A percentile compares a stretch with the other conserved stretches of the same genome.
These are phyloP conservation scores for Steinernema hermaphroditum DNA, from an alignment of 2,888 invertebrate genomes.

Conservation along the genomic window DNA sequence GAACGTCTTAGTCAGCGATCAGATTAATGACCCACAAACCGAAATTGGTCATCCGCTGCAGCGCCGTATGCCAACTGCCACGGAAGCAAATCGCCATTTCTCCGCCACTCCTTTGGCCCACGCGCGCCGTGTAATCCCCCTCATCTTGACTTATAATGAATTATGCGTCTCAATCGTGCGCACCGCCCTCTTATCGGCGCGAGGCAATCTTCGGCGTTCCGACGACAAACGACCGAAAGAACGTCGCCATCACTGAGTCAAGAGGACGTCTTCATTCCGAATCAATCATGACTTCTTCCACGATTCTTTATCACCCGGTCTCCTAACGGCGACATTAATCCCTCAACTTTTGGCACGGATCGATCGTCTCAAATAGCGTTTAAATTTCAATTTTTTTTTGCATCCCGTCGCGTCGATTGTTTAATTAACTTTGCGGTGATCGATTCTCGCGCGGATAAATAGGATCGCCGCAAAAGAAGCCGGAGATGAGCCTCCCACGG, in stretches of 20 bases:
- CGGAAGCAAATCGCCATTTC: constrained; percentile 6
- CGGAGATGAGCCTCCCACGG: constrained; percentile 17
- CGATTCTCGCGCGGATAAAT: constrained; percentile 31
- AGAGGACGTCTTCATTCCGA: constrained; percentile 5
- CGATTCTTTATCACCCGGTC: not conserved
- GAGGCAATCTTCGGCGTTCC: constrained; percentile 9
- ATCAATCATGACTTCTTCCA: constrained; percentile 20
- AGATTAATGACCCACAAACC: too few relatives aligned
- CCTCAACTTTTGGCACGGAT: constrained; percentile 1
- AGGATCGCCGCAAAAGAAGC: not conserved
- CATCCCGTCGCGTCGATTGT: constrained; percentile 10
- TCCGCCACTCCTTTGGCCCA: not conserved
- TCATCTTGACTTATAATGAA: constrained; percentile 31
- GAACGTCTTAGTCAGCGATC: too few relatives aligned
- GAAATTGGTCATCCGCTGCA: too few relatives aligned
- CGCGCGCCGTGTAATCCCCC: constrained; percentile 23
- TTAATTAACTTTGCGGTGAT: constrained; percentile 29
- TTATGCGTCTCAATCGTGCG: constrained; percentile 23
- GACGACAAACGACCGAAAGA: not conserved
- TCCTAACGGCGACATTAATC: not conserved
- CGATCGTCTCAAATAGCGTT: too few relatives aligned
- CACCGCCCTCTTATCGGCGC: constrained; percentile 27
- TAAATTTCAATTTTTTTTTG: not conserved
- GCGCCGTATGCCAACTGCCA: too few relatives aligned
- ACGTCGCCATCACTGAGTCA: not conserved